A percentile compares a stretch with the other conserved stretches of the same genome.
phyloP scores from a whole-genome alignment of 1,140 invertebrate genomes.

The Trichomalopsis sarcophagae region DNA sequence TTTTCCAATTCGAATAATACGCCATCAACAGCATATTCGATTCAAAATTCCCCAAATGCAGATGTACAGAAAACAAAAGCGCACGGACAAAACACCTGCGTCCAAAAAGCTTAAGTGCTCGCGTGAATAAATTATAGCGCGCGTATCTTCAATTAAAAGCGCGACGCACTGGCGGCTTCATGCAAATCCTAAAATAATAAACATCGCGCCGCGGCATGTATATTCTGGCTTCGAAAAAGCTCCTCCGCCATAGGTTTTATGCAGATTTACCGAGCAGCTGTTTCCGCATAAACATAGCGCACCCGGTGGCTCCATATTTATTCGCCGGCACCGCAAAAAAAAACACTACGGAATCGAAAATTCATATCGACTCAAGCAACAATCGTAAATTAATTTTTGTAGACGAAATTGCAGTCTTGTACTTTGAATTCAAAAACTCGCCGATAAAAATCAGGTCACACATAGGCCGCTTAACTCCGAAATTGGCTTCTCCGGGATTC shows the following conservation, averaged over 20 bases:
- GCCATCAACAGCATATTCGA: too few species aligned
- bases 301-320: neutral
- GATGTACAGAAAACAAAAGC: too few species aligned
- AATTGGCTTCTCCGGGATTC: neutral
- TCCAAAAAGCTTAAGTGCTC: neutral
- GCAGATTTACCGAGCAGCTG: constrained; percentile 41
- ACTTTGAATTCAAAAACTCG: too few species aligned
- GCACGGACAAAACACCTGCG: too few species aligned
- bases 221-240: constrained; percentile 23
- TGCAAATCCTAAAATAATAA: constrained; percentile 50
- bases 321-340: neutral
- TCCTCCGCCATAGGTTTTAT: constrained; percentile 33
- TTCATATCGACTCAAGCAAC: neutral
- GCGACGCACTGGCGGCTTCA: neutral
- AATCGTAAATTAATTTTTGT: too few species aligned
- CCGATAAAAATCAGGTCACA: neutral
- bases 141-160: constrained; percentile 42
- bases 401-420: too few species aligned
- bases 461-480: neutral
- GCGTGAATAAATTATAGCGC: constrained; percentile 23
- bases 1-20: too few species aligned
- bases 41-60: too few species aligned
- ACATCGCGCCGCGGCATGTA: neutral
- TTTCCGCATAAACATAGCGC: constrained; percentile 34
- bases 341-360: neutral